A percentile compares a stretch with the other conserved stretches of the same genome.
Evolutionary conservation across 2,888 invertebrate genomes (phyloP).

Genomic region (Andrena flavipes): DNA sequence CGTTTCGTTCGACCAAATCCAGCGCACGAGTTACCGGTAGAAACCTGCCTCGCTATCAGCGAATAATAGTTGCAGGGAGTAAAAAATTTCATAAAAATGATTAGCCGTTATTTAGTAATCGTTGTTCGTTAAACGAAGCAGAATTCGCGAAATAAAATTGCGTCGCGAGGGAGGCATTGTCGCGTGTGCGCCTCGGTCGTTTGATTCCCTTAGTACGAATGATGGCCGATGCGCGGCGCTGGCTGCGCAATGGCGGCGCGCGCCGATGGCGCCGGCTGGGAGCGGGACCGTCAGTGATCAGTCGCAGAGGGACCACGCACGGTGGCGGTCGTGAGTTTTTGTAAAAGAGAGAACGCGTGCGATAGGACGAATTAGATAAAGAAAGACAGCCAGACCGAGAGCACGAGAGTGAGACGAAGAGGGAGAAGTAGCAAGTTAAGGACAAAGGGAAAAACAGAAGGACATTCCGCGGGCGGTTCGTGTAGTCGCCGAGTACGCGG

Average conservation of each 20-base stretch:
- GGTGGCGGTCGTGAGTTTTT: conserved; percentile 68
- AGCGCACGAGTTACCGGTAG: too few species aligned
- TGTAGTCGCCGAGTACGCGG: conserved; percentile 34
- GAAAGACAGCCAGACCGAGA: conserved; percentile 24
- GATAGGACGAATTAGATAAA: conserved; percentile 37
- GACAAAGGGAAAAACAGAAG: conserved; percentile 17
- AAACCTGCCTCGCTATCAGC: too few species aligned
- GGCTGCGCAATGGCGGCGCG: conserved; percentile 60
- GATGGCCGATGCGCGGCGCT: conserved; percentile 50
- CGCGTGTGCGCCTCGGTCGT: conserved; percentile 53
- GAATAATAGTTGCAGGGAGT: too few species aligned
- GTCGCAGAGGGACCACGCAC: conserved; percentile 79
- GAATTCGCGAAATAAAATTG: conserved; percentile 1
- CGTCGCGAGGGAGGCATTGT: conserved; percentile 23
- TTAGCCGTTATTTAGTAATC: too few species aligned
- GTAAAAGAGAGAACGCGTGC: conserved; percentile 54
- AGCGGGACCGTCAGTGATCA: conserved; percentile 67
- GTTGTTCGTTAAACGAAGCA: too few species aligned
- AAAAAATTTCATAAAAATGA: too few species aligned
- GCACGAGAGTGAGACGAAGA: background rate
- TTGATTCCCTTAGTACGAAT: conserved; percentile 41
- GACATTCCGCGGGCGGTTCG: conserved; percentile 14
- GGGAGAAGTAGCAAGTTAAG: background rate
- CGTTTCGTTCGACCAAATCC: too few species aligned
- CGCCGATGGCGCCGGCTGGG: conserved; percentile 69